Percentiles rank a stretch among this genome's conserved stretches.
Conservation (phyloP, 2,113 vertebrate species). For the Oncorhynchus keta region DNA sequence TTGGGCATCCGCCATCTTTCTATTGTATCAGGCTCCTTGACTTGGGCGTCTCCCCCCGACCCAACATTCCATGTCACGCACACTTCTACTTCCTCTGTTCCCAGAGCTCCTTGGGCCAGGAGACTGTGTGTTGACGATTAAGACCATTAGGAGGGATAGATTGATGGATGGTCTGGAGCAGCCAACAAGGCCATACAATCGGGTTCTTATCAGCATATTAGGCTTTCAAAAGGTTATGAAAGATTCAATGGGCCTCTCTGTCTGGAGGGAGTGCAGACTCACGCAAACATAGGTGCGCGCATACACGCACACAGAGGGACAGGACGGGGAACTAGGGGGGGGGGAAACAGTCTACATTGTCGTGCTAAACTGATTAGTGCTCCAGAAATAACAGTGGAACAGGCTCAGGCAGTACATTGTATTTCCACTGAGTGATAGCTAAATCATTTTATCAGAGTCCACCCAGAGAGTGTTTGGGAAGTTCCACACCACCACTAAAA, state of each 20-base stretch:
- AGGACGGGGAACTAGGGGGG: slow-evolving; percentile 5
- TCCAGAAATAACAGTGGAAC: slow-evolving; percentile 60
- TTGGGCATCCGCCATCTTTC: background rate
- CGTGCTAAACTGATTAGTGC: slow-evolving; percentile 33
- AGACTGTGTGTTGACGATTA: slow-evolving; percentile 22
- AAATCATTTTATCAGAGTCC: slow-evolving; percentile 63
- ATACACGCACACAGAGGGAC: slow-evolving; percentile 2
- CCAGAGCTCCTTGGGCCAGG: slow-evolving; percentile 10
- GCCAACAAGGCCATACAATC: slow-evolving; percentile 3
- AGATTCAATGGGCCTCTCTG: slow-evolving; percentile 7
- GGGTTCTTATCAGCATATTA: slow-evolving; percentile 19
- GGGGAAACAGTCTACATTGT: slow-evolving; percentile 25
- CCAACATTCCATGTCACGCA: slow-evolving; percentile 24
- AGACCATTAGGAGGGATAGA: slow-evolving; percentile 16
- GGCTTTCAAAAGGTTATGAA: slow-evolving; percentile 11
- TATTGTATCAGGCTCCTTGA: background rate
- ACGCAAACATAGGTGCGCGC: slow-evolving; percentile 7
- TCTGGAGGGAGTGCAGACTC: background rate
- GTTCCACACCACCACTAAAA: slow-evolving; percentile 53
- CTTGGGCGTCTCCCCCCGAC: background rate
- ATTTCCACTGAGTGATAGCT: slow-evolving; percentile 60
- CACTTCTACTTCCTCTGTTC: slow-evolving; percentile 33
- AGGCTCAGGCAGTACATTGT: slow-evolving; percentile 44
- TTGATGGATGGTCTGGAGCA: slow-evolving; percentile 16
- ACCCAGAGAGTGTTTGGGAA: slow-evolving; percentile 52